phyloP scores from a whole-genome alignment of 23 tunicate genomes.

The Styela clava region DNA sequence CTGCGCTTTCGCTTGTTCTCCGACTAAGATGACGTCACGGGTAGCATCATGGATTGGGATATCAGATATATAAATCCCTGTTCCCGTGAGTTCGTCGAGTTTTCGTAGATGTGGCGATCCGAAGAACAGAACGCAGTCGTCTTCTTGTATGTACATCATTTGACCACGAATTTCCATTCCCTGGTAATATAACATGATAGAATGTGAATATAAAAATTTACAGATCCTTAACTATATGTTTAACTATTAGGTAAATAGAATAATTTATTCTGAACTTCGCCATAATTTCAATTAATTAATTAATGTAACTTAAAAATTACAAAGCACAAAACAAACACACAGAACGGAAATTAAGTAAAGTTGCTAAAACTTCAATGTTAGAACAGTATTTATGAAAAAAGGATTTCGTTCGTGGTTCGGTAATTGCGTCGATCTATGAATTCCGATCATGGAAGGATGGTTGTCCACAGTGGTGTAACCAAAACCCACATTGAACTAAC shows the following conservation, averaged over 20 bases:
- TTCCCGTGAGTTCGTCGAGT: conserved; percentile 70
- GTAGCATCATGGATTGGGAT: conserved; percentile 96
- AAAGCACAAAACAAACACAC: too few species aligned
- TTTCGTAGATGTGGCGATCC: conserved; percentile 79
- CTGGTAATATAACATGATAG: conserved; percentile 28
- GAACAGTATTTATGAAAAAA: too few species aligned
- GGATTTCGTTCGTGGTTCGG: too few species aligned
- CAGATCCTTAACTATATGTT: not conserved
- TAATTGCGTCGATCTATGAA: too few species aligned
- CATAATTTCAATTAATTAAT: not conserved
- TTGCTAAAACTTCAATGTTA: too few species aligned
- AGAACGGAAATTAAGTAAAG: too few species aligned
- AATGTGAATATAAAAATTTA: not conserved
- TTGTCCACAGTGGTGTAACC: too few species aligned
- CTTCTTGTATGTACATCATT: conserved; percentile 50
- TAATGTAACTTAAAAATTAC: too few species aligned
- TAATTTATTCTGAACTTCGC: too few species aligned
- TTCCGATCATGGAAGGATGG: too few species aligned
- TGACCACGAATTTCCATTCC: conserved; percentile 82
- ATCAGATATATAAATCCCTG: conserved; percentile 81
- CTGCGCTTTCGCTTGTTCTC: conserved; percentile 89
- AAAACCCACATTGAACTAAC: too few species aligned
- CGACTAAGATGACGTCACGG: conserved; percentile 93
- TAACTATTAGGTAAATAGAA: not conserved
- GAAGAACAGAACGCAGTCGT: conserved; percentile 60